Evolutionary conservation across 1,140 invertebrate genomes (phyloP).

Genomic region (Drosophila ogumai): DNA sequence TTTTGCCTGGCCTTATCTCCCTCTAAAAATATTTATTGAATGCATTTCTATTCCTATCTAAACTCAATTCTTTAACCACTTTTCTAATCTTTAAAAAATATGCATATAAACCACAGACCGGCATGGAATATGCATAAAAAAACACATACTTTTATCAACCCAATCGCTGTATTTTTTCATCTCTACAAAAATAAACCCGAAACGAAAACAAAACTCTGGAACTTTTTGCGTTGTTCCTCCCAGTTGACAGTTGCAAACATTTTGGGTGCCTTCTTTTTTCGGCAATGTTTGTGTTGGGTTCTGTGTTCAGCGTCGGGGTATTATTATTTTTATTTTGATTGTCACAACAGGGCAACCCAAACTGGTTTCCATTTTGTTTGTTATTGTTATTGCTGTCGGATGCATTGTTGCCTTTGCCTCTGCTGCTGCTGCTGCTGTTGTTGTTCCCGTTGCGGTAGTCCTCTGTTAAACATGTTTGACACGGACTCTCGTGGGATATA

Average conservation of each 20-base stretch:
- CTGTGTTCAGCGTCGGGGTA: slow-evolving; percentile 9
- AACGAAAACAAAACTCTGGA: slow-evolving; percentile 30
- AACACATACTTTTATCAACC: slow-evolving; percentile 33
- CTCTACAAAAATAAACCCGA: slow-evolving; percentile 43
- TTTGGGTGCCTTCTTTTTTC: slow-evolving; percentile 50
- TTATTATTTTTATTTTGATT: slow-evolving; percentile 77
- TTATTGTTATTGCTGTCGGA: slow-evolving; percentile 62
- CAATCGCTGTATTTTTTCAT: slow-evolving; percentile 26
- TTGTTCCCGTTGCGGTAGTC: slow-evolving; percentile 72
- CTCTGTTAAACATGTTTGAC: slow-evolving; percentile 79
- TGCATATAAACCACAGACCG: slow-evolving; percentile 33
- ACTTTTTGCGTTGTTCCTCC: slow-evolving; percentile 41
- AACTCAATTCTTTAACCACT: slow-evolving; percentile 3
- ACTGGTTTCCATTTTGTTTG: slow-evolving; percentile 64
- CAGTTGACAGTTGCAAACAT: slow-evolving; percentile 75
- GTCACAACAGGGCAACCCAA: slow-evolving; percentile 57
- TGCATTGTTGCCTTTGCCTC: slow-evolving; percentile 44
- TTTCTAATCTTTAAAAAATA: slow-evolving; percentile 50
- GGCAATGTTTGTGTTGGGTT: slow-evolving; percentile 36
- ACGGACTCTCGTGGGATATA: slow-evolving; percentile 72
- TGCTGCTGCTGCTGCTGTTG: slow-evolving; percentile 18
- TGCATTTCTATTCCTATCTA: background rate
- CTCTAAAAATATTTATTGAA: background rate
- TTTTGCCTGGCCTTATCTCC: background rate
- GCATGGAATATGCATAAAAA: slow-evolving; percentile 20